A percentile compares a stretch with the other conserved stretches of the same genome.
Conservation (phyloP, 64 coral and sea anemone genomes). For the Platygyra sinensis region DNA sequence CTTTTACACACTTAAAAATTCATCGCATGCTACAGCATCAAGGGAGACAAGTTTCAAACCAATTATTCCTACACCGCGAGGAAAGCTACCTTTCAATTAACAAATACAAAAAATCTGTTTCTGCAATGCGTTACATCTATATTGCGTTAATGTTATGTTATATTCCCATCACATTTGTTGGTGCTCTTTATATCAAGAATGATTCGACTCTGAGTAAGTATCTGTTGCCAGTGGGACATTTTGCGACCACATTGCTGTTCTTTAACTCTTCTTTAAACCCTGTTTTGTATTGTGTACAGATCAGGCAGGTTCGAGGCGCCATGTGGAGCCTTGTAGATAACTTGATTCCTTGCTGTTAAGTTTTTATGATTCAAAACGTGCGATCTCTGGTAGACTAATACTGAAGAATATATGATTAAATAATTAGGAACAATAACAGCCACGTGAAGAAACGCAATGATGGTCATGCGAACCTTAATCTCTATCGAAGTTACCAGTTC, state of each 20-base stretch:
- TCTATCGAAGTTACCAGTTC: too few species aligned
- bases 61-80: conserved; percentile 21
- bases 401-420: neutral
- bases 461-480: too few species aligned
- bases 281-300: conserved; percentile 19
- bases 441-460: too few species aligned
- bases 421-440: neutral
- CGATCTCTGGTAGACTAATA: neutral
- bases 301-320: conserved; percentile 19
- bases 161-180: conserved; percentile 18
- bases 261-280: conserved; percentile 35
- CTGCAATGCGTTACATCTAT: conserved; percentile 24
- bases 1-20: conserved; percentile 27
- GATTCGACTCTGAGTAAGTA: neutral
- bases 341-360: neutral
- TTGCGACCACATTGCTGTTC: conserved; percentile 16
- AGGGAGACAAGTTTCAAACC: conserved; percentile 20
- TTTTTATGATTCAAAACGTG: neutral
- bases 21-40: neutral
- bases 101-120: conserved; percentile 34
- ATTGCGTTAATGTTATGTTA: conserved; percentile 12
- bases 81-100: conserved; percentile 44
- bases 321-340: conserved; percentile 14
- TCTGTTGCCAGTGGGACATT: conserved; percentile 14
- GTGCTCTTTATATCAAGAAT: neutral